Evolutionary conservation across 2,113 vertebrate genomes (phyloP).

Genomic region (Passer domesticus): DNA sequence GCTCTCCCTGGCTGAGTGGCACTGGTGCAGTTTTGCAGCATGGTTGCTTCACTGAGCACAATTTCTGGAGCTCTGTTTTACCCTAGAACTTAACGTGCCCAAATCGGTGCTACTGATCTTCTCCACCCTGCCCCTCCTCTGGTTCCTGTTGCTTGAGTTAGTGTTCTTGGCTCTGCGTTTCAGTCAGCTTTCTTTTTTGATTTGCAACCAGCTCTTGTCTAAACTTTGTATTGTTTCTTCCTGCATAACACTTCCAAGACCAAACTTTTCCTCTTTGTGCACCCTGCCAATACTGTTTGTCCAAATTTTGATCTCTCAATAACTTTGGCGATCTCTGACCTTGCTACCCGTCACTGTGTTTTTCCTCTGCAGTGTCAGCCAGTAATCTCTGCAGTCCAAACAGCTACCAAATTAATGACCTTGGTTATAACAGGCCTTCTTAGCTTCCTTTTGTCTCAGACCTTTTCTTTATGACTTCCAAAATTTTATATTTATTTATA

Average conservation of each 20-base stretch:
- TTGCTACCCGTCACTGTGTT: neutral
- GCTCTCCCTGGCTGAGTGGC: neutral
- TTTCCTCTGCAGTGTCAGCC: constrained; percentile 16
- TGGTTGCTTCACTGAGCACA: neutral
- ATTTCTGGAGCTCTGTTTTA: neutral
- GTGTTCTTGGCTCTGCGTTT: neutral
- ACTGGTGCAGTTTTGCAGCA: neutral
- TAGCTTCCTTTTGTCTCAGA: neutral
- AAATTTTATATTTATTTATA: neutral
- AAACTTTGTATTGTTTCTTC: constrained; percentile 35
- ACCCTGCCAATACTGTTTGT: neutral
- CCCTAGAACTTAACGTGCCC: neutral
- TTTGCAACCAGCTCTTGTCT: constrained; percentile 11
- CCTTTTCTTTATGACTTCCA: neutral
- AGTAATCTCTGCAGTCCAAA: neutral
- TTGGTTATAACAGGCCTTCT: neutral
- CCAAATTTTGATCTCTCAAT: neutral
- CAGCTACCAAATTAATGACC: neutral
- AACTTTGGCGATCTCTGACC: neutral
- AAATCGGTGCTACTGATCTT: neutral
- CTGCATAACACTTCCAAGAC: constrained; percentile 5
- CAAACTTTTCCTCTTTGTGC: neutral
- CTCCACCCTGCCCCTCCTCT: neutral
- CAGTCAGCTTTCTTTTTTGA: neutral
- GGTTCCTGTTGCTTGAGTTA: constrained; percentile 35